Base-by-base conservation (phyloP, 2,113 vertebrate species). In the Pteruthius melanotis region DNA sequence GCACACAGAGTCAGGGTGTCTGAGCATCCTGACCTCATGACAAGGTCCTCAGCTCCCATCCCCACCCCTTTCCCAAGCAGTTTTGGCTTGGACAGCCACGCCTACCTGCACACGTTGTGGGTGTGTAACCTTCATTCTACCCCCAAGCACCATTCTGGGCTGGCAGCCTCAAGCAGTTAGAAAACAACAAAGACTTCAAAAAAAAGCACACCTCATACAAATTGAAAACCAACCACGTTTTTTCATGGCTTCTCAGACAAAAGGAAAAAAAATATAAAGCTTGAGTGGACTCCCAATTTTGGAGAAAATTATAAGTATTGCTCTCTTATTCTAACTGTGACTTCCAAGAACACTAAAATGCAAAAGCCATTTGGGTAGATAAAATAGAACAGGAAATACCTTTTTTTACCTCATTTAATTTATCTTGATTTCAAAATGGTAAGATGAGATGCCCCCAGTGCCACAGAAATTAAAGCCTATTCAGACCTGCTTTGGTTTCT, bases 231-330 rank as follows among this genome's bases (percentile, higher is more conserved):
- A n/a, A 14, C 4, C 31, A 23, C 2, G 9, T 4, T 60, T 82
- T 72, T 39, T 61, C 3, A 7, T 9, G 9, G 19, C 8, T 71
- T 78, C 13, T 61, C 27, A 66, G 66, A 66, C 35, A 44, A 70
- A 68, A 52, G 2, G 2, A 1, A 44, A 66, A 30, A 11, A 10
- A 5, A 16, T 1, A 4, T 3, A 19, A 54, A 60, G 2, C 54
- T 68, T 75, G 39, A 64, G 30, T 27, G 17, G n/a, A 66, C 19
- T 93, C 16, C 11, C 7, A 69, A 0, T 18, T 64, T 50, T 15
- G 9, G 12, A 11, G 57, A 45, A 87, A 82, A 33, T 15, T 7
- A 0, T 53, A 72, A 40, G 4, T 8, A 37, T 45, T 9, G 1
- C 11, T 44, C 2, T 52, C 31, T 37, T 63, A 60, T 37, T 68